Evolutionary conservation across 2,888 invertebrate genomes (phyloP), one percentile per base, ranked within the genome.

Genomic region (Polydrusus tereticollis): DNA sequence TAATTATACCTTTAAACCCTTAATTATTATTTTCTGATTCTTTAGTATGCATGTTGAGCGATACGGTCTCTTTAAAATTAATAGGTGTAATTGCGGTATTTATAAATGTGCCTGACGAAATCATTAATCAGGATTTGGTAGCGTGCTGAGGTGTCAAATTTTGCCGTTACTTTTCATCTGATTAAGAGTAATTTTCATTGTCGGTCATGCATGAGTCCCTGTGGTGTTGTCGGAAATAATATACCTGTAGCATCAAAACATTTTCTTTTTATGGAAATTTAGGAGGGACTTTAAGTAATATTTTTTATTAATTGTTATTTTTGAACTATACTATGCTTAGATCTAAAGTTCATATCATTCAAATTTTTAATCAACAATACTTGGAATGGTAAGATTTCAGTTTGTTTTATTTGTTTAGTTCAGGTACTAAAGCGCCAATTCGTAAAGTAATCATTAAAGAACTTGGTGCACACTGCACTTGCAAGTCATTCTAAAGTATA

Each of bases 61-160:
- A 60, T 52, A 23, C 59, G 60, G 68, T 26, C 57, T 63, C 57
- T 63, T 63, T 57, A 50, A 66, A 66, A 66, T 71, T 71, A 71
- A 71, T 71, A 52, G 71, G 50, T 60, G 59, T 71, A 71, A 71
- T 71, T 71, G 66, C 60, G 60, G 66, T 60, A 60, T 71, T 71
- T 71, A 71, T 71, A 59, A 71, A 71, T 66, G 63, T 57, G 45
- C 43, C 57, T 60, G 43, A 52, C 38, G 14, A 21, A 55, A 14
- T 36, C 63, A 69, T 69, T 69, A 69, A 69, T 69, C 69, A 69
- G 63, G 63, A 55, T 63, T 68, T 60, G 63, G 69, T 69, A 33
- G 69, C 69, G 69, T 69, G 69, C 69, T 69, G 69, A 62, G 69
- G 69, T 68, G 68, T 68, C 68, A 68, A 52, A 52, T 41, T 52